Evolutionary conservation across 2,888 invertebrate species (phyloP), one percentile per base, ranked within the genome.

Genomic region (Cybosia mesomella): DNA sequence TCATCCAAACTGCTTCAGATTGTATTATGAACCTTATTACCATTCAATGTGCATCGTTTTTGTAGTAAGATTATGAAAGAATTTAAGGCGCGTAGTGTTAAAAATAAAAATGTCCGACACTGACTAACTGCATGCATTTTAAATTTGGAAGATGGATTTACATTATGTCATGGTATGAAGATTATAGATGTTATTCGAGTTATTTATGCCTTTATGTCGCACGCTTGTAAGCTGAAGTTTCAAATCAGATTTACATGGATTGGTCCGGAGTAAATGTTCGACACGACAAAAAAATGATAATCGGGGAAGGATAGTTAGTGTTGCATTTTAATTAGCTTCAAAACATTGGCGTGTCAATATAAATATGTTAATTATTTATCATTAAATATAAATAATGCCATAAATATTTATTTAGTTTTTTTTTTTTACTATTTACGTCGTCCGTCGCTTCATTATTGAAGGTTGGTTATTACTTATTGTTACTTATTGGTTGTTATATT

Each of bases 91-190:
- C 43, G 60, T 13, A 66, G 54, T 53, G 60, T 18, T 15, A 32
- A 58, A 67, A 67, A 54, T 66, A 74, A 77, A 80, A 66, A 67
- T 53, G 58, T 71, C 67, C 28, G 58, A 67, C 75, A 66, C 55
- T 72, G 66, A 68, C 64, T 67, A 69, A 64, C 59, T 71, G 36
- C 58, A 36, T 54, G n/a, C 49, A 49, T 58, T 58, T 63, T 63
- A 32, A 49, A 61, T 61, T 59, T 39, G 36, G 59, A 59, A 59
- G 59, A 59, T 32, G 49, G 13, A 61, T 61, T 61, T 43, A 61
- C 43, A 61, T 61, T 43, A 55, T 63, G 63, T 54, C 54, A 54
- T 63, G 54, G 53, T 62, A 32, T 49, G 61, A 49, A 61, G 61
- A 62, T 59, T 59, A 59, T 22, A 21, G 49, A 28, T 62, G 32